phyloP scores from a whole-genome alignment of 2,797 vertebrate genomes.

The Aplochiton taeniatus region DNA sequence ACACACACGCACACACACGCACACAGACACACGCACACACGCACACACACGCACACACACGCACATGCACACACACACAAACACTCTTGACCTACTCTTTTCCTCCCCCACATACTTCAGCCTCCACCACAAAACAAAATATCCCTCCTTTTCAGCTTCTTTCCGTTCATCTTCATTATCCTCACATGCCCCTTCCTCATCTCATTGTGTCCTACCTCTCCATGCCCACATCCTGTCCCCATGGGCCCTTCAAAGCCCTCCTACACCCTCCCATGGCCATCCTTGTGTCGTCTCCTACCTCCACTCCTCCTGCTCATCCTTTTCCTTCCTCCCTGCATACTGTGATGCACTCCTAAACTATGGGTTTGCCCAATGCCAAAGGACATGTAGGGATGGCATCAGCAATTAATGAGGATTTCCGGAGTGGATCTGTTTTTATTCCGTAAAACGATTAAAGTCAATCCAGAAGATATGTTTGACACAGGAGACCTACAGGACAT shows the following conservation, averaged over 20 bases:
- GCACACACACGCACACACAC: background rate
- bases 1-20: conserved; percentile 2
- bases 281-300: background rate
- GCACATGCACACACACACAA: background rate
- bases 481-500: background rate
- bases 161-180: no score
- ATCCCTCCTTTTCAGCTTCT: no score
- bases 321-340: background rate
- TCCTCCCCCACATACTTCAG: no score
- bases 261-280: background rate
- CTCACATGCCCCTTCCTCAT: no score
- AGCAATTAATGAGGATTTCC: background rate
- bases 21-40: conserved; percentile 1
- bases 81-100: background rate
- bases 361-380: background rate
- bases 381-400: background rate
- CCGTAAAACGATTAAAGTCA: no score
- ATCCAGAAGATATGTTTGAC: background rate
- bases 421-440: no score
- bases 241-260: background rate
- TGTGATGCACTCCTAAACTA: background rate
- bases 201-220: background rate
- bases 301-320: background rate
- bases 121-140: no score
- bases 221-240: background rate